These are phyloP conservation scores for Drosophila takahashii DNA, from an alignment of 1,140 invertebrate genomes.

Conservation along the genomic window DNA sequence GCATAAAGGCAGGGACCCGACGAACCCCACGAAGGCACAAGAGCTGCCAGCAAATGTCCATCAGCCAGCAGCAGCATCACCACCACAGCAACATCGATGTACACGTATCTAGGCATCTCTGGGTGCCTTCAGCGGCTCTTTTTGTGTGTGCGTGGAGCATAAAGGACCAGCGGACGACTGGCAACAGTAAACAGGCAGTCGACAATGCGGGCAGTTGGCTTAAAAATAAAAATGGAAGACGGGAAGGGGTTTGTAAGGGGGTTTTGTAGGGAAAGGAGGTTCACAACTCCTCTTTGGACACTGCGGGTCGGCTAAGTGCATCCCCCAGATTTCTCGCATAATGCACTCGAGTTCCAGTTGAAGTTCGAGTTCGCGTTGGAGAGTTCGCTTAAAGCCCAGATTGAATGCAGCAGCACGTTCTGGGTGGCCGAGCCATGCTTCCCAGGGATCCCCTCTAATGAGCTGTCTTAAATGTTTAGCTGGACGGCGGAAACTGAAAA, in stretches of 20 bases:
- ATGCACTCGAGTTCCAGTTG: conserved; percentile 33
- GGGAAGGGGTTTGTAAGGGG: too few species aligned
- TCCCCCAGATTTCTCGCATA: conserved; percentile 42
- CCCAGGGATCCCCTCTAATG: conserved; percentile 50
- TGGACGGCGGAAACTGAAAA: conserved; percentile 28
- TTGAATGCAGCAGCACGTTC: conserved; percentile 49
- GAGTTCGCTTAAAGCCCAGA: conserved; percentile 45
- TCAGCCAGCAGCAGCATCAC: conserved; percentile 33
- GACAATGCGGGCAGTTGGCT: conserved; percentile 39
- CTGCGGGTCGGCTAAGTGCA: conserved; percentile 75
- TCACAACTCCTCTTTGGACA: conserved; percentile 19
- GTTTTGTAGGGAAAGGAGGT: too few species aligned
- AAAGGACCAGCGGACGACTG: conserved; percentile 36
- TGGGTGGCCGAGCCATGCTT: not conserved
- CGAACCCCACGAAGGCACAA: conserved; percentile 60
- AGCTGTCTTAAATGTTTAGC: conserved; percentile 66
- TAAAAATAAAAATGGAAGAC: conserved; percentile 10
- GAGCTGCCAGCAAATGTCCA: conserved; percentile 82
- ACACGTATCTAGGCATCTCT: conserved; percentile 32
- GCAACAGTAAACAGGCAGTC: conserved; percentile 8
- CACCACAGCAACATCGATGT: conserved; percentile 42
- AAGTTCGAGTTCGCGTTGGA: not conserved
- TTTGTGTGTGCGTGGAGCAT: conserved; percentile 39
- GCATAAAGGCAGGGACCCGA: conserved; percentile 65
- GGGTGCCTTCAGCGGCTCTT: conserved; percentile 6